Evolutionary conservation across 2,113 vertebrate genomes (phyloP).

Genomic region (Corynorhinus townsendii): DNA sequence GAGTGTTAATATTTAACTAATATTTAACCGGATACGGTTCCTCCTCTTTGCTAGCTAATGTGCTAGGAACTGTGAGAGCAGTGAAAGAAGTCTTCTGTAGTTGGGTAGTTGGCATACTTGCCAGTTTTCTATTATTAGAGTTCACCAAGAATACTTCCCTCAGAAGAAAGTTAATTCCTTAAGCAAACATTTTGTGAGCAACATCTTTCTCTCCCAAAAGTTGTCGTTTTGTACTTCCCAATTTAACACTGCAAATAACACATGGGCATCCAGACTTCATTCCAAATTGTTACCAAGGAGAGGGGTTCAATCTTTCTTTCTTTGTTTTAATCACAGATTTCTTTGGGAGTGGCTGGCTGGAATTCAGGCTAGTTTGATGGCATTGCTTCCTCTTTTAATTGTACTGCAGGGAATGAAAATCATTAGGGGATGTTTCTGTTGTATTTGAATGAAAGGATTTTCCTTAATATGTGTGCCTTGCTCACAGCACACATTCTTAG

Average conservation of each 20-base stretch:
- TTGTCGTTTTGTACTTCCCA: conserved; percentile 7
- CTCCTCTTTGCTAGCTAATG: not conserved
- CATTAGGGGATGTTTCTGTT: conserved; percentile 62
- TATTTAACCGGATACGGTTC: not conserved
- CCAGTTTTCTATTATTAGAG: conserved; percentile 55
- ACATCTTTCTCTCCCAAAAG: conserved; percentile 45
- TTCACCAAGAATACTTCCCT: conserved; percentile 36
- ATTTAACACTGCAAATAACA: conserved; percentile 64
- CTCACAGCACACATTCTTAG: conserved; percentile 64
- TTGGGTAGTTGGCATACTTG: not conserved
- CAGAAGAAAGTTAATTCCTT: conserved; percentile 62
- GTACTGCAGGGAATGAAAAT: conserved; percentile 67
- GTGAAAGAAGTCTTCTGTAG: conserved; percentile 16
- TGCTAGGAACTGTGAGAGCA: not conserved
- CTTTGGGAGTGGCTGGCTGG: not conserved
- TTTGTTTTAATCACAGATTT: not conserved
- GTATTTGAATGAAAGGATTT: conserved; percentile 69
- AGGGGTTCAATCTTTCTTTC: conserved; percentile 50
- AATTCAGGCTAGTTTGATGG: conserved; percentile 51
- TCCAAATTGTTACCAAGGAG: conserved; percentile 65
- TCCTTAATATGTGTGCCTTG: conserved; percentile 57
- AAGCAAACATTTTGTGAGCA: conserved; percentile 59
- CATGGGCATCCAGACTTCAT: not conserved
- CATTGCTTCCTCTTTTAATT: conserved; percentile 67
- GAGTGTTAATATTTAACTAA: not conserved